Evolutionary conservation across 2,113 vertebrate genomes (phyloP), one percentile per base, ranked within the genome.

Genomic region (Gallinago paraguaiae): DNA sequence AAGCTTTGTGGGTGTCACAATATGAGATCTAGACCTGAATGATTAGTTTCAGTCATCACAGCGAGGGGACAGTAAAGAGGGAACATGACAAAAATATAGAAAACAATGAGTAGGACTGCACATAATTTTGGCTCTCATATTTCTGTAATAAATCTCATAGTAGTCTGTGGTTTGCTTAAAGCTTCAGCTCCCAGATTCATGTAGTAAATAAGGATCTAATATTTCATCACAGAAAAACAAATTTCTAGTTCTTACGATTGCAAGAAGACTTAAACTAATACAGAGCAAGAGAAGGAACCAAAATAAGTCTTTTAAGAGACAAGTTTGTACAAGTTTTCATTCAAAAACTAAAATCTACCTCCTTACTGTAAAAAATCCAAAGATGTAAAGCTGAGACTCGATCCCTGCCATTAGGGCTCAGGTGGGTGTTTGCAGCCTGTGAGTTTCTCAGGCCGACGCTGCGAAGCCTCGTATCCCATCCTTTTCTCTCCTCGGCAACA

Each of bases 41-140:
- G 13, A 78, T 88, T 93, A 83, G 67, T 92, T 94, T 94, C 80
- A 82, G 61, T 87, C 86, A 72, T 82, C 48, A 24, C 68, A 76
- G 64, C 28, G 20, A 72, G 11, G 20, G 31, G 15, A 89, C 83
- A 88, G 48, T 71, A 61, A 67, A 46, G 35, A 60, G 43, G 65
- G 86, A 92, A 64, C 30, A 69, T 60, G 79, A 74, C 81, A 90
- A 78, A 90, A 96, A 79, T 78, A 81, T 0, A 35, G 65, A 79
- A 54, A 93, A 89, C 80, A 92, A 63, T 77, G 23, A 88, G 24
- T 45, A 75, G 33, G 33, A 13, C 80, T 90, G 76, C 69, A 64
- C 39, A 45, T 71, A 86, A 82, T 81, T 93, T 90, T 88, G 71
- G 11, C 20, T 82, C 6, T 77, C 14, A 8, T 80, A 39, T 76